Evolutionary conservation across 37 sponge, comb jelly and placozoan species (phyloP).

Genomic region (Tethya wilhelma): DNA sequence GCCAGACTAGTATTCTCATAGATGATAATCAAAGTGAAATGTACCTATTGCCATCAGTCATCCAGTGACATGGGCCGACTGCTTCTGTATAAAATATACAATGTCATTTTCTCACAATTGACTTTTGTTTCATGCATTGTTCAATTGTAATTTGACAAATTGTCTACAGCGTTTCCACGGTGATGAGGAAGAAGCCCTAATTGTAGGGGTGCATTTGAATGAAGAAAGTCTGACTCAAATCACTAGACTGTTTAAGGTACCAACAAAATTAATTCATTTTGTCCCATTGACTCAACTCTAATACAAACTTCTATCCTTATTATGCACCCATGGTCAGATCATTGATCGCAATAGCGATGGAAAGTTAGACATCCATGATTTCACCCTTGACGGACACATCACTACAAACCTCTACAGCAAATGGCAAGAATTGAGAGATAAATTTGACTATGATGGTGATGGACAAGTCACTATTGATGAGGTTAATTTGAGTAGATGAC

Average conservation of each 20-base stretch:
- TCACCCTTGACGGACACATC: constrained; percentile 3
- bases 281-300: no score
- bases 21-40: no score
- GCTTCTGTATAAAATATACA: no score
- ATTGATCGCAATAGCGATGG: constrained; percentile 50
- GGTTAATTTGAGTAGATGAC: constrained; percentile 13
- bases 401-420: constrained; percentile 10
- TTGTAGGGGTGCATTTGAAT: constrained; percentile 25
- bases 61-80: no score
- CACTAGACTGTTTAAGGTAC: constrained; percentile 40
- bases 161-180: constrained; percentile 14
- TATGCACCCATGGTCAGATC: not conserved
- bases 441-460: constrained; percentile 59
- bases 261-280: no score
- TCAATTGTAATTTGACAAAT: no score
- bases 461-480: constrained; percentile 47
- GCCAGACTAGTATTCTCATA: no score
- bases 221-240: constrained; percentile 46
- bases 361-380: constrained; percentile 31
- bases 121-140: no score
- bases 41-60: no score
- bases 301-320: not conserved
- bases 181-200: constrained; percentile 42
- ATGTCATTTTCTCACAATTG: no score
- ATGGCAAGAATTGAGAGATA: constrained; percentile 43